Evolutionary conservation across 1,140 invertebrate species (phyloP).

Genomic region (Neelides sp.): DNA sequence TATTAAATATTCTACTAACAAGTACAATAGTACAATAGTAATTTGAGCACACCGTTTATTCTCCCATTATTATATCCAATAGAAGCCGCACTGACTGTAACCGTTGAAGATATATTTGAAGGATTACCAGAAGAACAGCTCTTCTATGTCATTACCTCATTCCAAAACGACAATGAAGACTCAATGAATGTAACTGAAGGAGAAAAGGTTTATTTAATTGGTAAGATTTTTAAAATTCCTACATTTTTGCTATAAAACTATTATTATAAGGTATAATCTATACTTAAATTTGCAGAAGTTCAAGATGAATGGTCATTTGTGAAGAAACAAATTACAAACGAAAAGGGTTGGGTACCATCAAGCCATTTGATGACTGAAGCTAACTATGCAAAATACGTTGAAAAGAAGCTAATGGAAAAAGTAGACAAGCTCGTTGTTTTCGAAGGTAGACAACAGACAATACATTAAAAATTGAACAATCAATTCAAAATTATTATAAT

Average conservation of each 20-base stretch:
- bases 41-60: no score
- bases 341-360: conserved; percentile 83
- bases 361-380: conserved; percentile 68
- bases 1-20: no score
- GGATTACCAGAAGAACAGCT: conserved; percentile 1
- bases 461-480: not conserved
- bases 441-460: conserved; percentile 60
- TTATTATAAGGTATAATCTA: no score
- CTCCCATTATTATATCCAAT: conserved; percentile 1
- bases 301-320: conserved; percentile 85
- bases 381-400: conserved; percentile 66
- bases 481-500: not conserved
- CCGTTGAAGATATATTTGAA: not conserved
- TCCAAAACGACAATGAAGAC: conserved; percentile 73
- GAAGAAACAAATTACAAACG: conserved; percentile 72
- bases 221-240: conserved; percentile 37
- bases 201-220: conserved; percentile 70
- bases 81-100: conserved; percentile 2
- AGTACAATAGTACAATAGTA: no score
- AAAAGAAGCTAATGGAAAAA: conserved; percentile 77
- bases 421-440: conserved; percentile 81
- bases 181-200: conserved; percentile 79
- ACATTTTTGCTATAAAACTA: conserved; percentile 15
- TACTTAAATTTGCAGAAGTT: no score
- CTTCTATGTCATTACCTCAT: conserved; percentile 69